These are phyloP conservation scores for Orthosia incerta DNA, from an alignment of 2,888 invertebrate species.

Conservation along the genomic window DNA sequence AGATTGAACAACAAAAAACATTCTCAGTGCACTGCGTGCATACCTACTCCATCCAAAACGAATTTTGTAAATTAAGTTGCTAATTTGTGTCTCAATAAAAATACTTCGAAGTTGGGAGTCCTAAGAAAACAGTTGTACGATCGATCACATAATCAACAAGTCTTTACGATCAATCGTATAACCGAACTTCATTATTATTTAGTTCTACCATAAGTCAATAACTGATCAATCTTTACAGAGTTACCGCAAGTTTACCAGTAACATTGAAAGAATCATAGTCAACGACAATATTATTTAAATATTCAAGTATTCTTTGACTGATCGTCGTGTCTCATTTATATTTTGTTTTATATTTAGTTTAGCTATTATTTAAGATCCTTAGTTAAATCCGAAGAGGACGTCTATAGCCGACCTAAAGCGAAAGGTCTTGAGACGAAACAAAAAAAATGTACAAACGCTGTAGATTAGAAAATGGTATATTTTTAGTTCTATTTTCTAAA, in stretches of 20 bases:
- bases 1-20: conserved; percentile 45
- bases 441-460: conserved; percentile 63
- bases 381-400: conserved; percentile 59
- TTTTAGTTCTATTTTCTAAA: conserved; percentile 54
- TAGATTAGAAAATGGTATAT: conserved; percentile 59
- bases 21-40: conserved; percentile 38
- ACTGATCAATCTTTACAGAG: conserved; percentile 28
- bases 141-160: not conserved
- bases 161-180: conserved; percentile 14
- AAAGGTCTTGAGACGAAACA: conserved; percentile 30
- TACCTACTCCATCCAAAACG: conserved; percentile 38
- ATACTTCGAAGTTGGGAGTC: not conserved
- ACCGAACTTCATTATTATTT: conserved; percentile 4
- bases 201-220: conserved; percentile 24
- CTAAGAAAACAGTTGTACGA: conserved; percentile 16
- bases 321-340: conserved; percentile 55
- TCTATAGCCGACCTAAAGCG: conserved; percentile 61
- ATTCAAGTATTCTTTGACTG: conserved; percentile 60
- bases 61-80: conserved; percentile 26
- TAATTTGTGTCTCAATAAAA: not conserved
- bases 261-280: conserved; percentile 46
- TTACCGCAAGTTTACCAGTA: conserved; percentile 58
- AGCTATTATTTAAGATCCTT: conserved; percentile 44
- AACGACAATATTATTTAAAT: conserved; percentile 48
- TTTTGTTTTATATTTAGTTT: conserved; percentile 47